Evolutionary conservation across 2,888 invertebrate species (phyloP).

Genomic region (Chalcosyrphus nemorum): DNA sequence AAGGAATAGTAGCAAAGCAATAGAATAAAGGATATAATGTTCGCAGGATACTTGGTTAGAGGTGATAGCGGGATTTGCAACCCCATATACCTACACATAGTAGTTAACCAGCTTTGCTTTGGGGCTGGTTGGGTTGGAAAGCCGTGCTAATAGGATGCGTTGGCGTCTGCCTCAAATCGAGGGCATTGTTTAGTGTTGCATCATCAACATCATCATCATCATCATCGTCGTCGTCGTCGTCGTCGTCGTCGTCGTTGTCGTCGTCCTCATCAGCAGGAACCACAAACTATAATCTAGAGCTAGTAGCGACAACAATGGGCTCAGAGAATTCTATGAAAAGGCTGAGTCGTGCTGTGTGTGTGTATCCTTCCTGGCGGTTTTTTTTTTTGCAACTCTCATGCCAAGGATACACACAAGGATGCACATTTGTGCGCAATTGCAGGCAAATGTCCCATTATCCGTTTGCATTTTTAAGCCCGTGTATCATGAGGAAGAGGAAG

Average conservation of each 20-base stretch:
- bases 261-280: constrained; percentile 43
- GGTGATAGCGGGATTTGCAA: constrained; percentile 64
- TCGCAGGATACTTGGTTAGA: constrained; percentile 72
- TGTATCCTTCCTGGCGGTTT: constrained; percentile 51
- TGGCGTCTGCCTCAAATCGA: constrained; percentile 69
- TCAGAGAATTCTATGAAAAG: constrained; percentile 36
- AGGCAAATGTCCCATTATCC: constrained; percentile 64
- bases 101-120: constrained; percentile 1
- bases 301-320: constrained; percentile 59
- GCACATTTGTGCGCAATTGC: constrained; percentile 73
- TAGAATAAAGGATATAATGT: constrained; percentile 69
- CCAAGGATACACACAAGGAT: constrained; percentile 23
- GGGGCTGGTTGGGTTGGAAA: not conserved
- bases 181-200: constrained; percentile 66
- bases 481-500: not conserved
- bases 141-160: constrained; percentile 67
- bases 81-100: not conserved
- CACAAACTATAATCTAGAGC: constrained; percentile 61
- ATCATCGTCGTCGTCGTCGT: constrained; percentile 10
- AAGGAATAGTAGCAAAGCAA: constrained; percentile 33
- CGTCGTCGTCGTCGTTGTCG: constrained; percentile 4
- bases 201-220: constrained; percentile 43
- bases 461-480: constrained; percentile 58
- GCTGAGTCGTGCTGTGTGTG: constrained; percentile 29
- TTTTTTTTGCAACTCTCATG: not conserved